Conservation (phyloP, 1,140 invertebrate species). For the Stegodyphus mimosarum region DNA sequence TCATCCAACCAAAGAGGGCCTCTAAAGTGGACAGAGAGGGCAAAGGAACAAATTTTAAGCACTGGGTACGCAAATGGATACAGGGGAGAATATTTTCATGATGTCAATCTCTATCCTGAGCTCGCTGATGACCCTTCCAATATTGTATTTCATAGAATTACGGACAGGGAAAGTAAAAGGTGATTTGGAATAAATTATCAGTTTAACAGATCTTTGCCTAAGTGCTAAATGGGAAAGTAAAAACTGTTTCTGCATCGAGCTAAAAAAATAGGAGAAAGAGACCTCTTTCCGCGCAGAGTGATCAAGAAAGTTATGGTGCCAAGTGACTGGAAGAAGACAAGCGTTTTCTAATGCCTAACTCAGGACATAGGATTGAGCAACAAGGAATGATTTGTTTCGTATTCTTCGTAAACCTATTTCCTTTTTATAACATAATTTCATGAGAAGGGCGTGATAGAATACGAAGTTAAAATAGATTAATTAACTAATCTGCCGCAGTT, state of each 20-base stretch:
- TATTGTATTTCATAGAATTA: conserved; percentile 80
- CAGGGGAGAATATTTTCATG: conserved; percentile 88
- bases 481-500: too few relatives aligned
- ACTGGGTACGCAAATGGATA: conserved; percentile 89
- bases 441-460: too few relatives aligned
- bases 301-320: neutral
- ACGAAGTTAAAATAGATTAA: too few relatives aligned
- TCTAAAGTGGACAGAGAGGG: conserved; percentile 88
- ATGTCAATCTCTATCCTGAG: conserved; percentile 87
- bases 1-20: conserved; percentile 74
- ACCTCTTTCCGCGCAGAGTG: neutral
- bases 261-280: neutral
- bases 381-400: too few relatives aligned
- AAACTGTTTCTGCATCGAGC: neutral
- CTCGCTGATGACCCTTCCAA: conserved; percentile 95
- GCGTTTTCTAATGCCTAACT: neutral
- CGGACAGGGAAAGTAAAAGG: conserved; percentile 37
- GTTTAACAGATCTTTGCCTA: conserved; percentile 15
- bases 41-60: conserved; percentile 87
- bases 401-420: too few relatives aligned
- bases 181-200: conserved; percentile 18
- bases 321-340: neutral
- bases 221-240: conserved; percentile 5
- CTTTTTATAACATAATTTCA: too few relatives aligned
- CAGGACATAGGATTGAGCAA: neutral